Percentiles rank a stretch among this genome's conserved stretches.
phyloP scores from a whole-genome alignment of 2,888 invertebrate genomes.

The Lumbricus terrestris region DNA sequence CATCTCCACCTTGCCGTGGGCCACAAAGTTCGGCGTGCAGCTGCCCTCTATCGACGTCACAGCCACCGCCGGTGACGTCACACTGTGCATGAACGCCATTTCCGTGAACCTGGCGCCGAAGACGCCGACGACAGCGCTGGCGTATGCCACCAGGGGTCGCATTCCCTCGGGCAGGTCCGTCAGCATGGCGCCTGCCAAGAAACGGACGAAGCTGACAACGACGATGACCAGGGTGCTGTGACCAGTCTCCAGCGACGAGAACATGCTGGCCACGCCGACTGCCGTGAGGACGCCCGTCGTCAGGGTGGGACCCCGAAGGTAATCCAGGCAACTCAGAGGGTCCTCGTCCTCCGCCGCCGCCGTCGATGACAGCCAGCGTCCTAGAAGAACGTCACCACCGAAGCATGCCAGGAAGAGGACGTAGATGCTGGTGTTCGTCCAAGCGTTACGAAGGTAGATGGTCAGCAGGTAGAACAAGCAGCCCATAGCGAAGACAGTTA shows the following conservation, averaged over 20 bases:
- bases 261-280: conserved; percentile 50
- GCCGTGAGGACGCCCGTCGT: conserved; percentile 49
- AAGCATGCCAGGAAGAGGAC: conserved; percentile 56
- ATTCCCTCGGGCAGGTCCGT: conserved; percentile 48
- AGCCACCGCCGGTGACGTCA: conserved; percentile 27
- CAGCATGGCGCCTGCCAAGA: conserved; percentile 52
- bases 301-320: conserved; percentile 48
- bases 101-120: conserved; percentile 58
- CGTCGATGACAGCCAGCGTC: conserved; percentile 29
- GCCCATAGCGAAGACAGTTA: conserved; percentile 55
- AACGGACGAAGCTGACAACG: conserved; percentile 52
- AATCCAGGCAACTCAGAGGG: conserved; percentile 22
- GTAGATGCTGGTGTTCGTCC: conserved; percentile 57
- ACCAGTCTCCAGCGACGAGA: conserved; percentile 53
- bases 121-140: conserved; percentile 53
- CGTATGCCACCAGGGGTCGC: conserved; percentile 54
- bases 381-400: conserved; percentile 46
- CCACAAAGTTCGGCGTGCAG: conserved; percentile 38
- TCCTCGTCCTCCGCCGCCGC: conserved; percentile 45
- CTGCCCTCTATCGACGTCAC: neutral
- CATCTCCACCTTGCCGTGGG: conserved; percentile 56
- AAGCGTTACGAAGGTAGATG: conserved; percentile 53
- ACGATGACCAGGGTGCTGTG: conserved; percentile 52
- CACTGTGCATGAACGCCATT: conserved; percentile 50
- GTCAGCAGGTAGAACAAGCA: conserved; percentile 57